Percentiles rank a stretch among this genome's conserved stretches.
These are phyloP conservation scores for Anthrax anthrax DNA, from an alignment of 2,888 invertebrate species.

Conservation along the genomic window DNA sequence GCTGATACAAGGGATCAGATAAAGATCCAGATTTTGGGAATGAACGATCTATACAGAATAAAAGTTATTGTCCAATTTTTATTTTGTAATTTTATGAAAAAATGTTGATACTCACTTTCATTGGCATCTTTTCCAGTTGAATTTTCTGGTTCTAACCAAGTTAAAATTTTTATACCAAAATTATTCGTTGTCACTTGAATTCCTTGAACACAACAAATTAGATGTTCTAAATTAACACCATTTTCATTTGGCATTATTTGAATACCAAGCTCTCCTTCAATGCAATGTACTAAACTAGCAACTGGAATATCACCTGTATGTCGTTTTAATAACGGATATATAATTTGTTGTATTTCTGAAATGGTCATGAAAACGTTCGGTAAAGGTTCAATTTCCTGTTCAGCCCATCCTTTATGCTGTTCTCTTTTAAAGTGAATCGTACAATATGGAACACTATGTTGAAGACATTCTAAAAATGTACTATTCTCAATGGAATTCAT, in stretches of 20 bases:
- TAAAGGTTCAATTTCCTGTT: slow-evolving; percentile 52
- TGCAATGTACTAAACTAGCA: slow-evolving; percentile 30
- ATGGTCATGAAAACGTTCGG: slow-evolving; percentile 40
- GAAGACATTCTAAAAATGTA: slow-evolving; percentile 35
- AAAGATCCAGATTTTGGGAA: slow-evolving; percentile 21
- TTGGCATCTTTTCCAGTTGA: slow-evolving; percentile 11
- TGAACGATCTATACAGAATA: slow-evolving; percentile 4
- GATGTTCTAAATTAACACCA: slow-evolving; percentile 79
- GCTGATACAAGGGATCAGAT: slow-evolving; percentile 41
- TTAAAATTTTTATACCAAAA: slow-evolving; percentile 33
- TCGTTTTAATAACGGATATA: slow-evolving; percentile 28
- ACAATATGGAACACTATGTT: slow-evolving; percentile 45
- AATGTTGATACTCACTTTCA: slow-evolving; percentile 5
- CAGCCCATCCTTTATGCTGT: slow-evolving; percentile 59
- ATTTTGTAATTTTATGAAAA: neutral
- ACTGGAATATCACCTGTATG: slow-evolving; percentile 33
- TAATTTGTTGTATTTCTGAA: slow-evolving; percentile 27
- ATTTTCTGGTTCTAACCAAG: slow-evolving; percentile 25
- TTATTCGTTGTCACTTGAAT: slow-evolving; percentile 39
- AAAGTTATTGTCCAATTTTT: neutral
- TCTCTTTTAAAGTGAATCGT: slow-evolving; percentile 43
- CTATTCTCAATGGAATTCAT: slow-evolving; percentile 39
- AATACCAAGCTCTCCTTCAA: slow-evolving; percentile 27
- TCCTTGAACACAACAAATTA: slow-evolving; percentile 70
- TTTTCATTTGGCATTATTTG: slow-evolving; percentile 33